Percentiles rank a stretch among this genome's conserved stretches.
Evolutionary conservation across 2,888 invertebrate genomes (phyloP).

Genomic region (Chorisops tibialis): DNA sequence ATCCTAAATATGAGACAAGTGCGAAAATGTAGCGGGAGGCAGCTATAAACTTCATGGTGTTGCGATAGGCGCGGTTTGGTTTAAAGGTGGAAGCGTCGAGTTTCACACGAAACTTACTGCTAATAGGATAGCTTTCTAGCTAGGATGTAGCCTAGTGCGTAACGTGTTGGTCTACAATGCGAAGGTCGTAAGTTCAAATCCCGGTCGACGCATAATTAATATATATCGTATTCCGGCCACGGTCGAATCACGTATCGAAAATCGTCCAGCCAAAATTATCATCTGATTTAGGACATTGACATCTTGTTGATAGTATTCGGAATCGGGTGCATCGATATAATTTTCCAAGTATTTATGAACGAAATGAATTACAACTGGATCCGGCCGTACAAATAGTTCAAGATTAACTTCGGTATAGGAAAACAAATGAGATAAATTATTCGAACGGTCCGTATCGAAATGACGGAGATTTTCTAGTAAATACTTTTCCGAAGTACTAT

Average conservation of each 20-base stretch:
- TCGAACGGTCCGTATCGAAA: slow-evolving; percentile 43
- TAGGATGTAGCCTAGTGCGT: too few species aligned
- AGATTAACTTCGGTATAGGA: slow-evolving; percentile 47
- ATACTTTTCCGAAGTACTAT: slow-evolving; percentile 39
- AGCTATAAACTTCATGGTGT: too few species aligned
- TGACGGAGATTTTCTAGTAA: slow-evolving; percentile 40
- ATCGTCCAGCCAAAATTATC: slow-evolving; percentile 45
- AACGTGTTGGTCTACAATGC: too few species aligned
- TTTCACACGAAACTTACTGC: too few species aligned
- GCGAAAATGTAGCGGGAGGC: too few species aligned
- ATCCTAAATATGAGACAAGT: too few species aligned
- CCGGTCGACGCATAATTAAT: too few species aligned
- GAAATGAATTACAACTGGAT: slow-evolving; percentile 40
- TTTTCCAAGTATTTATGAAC: slow-evolving; percentile 44
- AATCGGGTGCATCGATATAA: slow-evolving; percentile 42
- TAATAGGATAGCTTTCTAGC: too few species aligned
- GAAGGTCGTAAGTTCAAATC: too few species aligned
- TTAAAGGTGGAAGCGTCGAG: too few species aligned
- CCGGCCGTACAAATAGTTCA: slow-evolving; percentile 39
- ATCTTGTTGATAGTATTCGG: slow-evolving; percentile 41
- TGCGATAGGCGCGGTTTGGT: too few species aligned
- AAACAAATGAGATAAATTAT: slow-evolving; percentile 43
- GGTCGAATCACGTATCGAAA: slow-evolving; percentile 42
- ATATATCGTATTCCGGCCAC: slow-evolving; percentile 41
- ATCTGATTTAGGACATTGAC: slow-evolving; percentile 48